Conservation (phyloP, 2,888 invertebrate genomes). For the Callyntrura sp. region DNA sequence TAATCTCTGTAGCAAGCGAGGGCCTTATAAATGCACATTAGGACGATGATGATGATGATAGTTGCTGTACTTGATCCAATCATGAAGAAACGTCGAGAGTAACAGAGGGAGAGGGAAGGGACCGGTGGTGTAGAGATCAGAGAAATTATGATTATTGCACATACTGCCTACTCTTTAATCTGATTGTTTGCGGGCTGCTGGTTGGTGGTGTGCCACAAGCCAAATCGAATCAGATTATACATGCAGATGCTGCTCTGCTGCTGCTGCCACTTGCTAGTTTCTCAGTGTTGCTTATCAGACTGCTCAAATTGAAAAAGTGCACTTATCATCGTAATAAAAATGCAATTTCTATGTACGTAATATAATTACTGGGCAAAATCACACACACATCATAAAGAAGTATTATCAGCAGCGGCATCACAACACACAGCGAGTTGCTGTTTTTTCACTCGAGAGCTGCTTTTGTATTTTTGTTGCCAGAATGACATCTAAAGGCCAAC, state of each 20-base stretch:
- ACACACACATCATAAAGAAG: too few relatives aligned
- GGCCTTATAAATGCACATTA: not conserved
- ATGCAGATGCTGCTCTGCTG: constrained; percentile 9
- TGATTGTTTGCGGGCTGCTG: constrained; percentile 32
- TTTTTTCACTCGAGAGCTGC: not conserved
- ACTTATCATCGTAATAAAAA: not conserved
- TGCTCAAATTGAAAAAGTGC: not conserved
- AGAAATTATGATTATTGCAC: constrained; percentile 27
- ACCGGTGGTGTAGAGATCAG: constrained; percentile 6
- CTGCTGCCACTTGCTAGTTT: too few relatives aligned
- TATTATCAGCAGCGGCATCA: too few relatives aligned
- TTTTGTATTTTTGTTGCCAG: not conserved
- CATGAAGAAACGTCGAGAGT: not conserved
- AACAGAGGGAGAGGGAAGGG: not conserved
- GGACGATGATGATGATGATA: not conserved
- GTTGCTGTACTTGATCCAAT: not conserved
- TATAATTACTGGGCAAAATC: too few relatives aligned
- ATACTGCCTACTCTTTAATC: constrained; percentile 43
- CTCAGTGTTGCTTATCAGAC: too few relatives aligned
- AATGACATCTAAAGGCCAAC: not conserved
- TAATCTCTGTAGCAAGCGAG: not conserved
- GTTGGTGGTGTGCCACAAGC: constrained; percentile 45
- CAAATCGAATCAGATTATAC: constrained; percentile 64
- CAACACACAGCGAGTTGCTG: not conserved
- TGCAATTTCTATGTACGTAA: not conserved